phyloP scores from a whole-genome alignment of 2,113 vertebrate genomes.

The Muntiacus reevesi region DNA sequence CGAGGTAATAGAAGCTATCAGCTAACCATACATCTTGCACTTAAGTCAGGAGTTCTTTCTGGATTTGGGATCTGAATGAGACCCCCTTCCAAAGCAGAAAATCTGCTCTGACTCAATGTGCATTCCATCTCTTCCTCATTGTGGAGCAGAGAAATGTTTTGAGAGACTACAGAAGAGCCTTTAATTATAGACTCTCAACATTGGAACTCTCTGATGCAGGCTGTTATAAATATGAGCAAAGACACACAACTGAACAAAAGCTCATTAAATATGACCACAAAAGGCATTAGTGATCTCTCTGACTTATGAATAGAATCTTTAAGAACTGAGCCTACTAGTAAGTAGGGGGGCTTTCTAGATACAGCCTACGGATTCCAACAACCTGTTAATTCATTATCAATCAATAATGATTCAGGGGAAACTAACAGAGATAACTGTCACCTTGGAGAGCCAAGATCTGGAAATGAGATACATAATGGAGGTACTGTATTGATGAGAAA shows the following conservation, averaged over 20 bases:
- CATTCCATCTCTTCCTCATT: not conserved
- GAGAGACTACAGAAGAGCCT: not conserved
- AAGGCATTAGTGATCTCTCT: constrained; percentile 25
- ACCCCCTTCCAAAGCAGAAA: not conserved
- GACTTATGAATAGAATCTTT: not conserved
- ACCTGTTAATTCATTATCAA: constrained; percentile 39
- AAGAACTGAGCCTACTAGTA: not conserved
- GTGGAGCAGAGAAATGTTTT: not conserved
- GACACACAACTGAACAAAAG: not conserved
- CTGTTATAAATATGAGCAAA: constrained; percentile 22
- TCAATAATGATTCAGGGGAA: constrained; percentile 40
- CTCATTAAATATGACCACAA: constrained; percentile 17
- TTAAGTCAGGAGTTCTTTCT: not conserved
- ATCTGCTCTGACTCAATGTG: not conserved
- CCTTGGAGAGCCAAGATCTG: constrained; percentile 30
- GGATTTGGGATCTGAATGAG: not conserved
- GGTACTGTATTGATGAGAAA: constrained; percentile 6
- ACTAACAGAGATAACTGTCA: constrained; percentile 30
- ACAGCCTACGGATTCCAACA: not conserved
- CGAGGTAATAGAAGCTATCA: not conserved
- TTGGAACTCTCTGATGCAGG: not conserved
- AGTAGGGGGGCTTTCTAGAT: not conserved
- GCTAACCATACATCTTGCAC: not conserved
- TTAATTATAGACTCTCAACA: not conserved
- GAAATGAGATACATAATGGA: not conserved